Conservation (phyloP, 2,888 invertebrate species). For the Brachypterus glaber region DNA sequence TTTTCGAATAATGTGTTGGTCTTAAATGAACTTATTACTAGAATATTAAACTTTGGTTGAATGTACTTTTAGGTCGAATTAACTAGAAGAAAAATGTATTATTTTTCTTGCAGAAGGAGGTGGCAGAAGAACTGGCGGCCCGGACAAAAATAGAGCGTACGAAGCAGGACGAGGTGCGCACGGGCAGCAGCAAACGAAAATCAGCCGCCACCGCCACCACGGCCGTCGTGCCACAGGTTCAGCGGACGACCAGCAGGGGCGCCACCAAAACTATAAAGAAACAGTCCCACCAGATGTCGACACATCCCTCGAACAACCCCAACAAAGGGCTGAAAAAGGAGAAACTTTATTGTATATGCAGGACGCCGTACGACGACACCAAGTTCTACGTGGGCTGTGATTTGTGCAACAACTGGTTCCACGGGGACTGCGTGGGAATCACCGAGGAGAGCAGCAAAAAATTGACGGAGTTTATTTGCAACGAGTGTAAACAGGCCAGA, state of each 20-base stretch:
- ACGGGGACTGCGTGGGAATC: constrained; percentile 92
- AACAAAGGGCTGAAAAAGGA: constrained; percentile 48
- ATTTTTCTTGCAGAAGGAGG: constrained; percentile 65
- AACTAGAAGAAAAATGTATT: no score
- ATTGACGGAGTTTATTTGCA: constrained; percentile 83
- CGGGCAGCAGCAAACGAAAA: constrained; percentile 49
- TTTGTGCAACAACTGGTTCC: constrained; percentile 97
- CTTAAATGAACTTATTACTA: no score
- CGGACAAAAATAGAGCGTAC: constrained; percentile 62
- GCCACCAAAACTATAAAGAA: constrained; percentile 22
- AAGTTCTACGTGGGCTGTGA: constrained; percentile 99
- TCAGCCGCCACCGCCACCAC: constrained; percentile 41
- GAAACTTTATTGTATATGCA: constrained; percentile 82
- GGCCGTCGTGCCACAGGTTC: constrained; percentile 28
- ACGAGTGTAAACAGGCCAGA: constrained; percentile 74
- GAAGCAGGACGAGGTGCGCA: constrained; percentile 50
- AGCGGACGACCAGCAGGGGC: constrained; percentile 17
- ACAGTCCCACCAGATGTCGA: constrained; percentile 6
- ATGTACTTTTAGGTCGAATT: no score
- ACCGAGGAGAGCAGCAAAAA: constrained; percentile 85
- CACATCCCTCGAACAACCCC: constrained; percentile 9
- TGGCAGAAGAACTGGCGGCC: constrained; percentile 61
- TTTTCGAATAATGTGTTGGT: no score
- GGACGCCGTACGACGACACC: constrained; percentile 90
- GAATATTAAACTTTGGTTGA: no score